phyloP scores from a whole-genome alignment of 2,113 vertebrate genomes.

The pig (Sus scrofa) region DNA sequence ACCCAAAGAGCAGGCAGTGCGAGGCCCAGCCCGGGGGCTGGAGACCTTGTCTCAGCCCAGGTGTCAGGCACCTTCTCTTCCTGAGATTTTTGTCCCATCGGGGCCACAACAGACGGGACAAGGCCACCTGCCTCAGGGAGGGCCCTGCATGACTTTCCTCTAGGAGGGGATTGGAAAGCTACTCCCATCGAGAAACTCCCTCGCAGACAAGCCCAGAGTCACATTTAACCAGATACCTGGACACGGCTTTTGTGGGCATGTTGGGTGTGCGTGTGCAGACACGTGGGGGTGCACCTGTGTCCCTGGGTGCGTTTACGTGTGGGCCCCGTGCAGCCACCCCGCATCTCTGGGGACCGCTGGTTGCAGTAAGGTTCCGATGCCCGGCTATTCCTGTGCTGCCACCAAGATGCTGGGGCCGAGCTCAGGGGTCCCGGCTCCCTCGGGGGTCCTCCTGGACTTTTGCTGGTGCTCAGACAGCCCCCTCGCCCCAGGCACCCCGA shows the following conservation, averaged over 20 bases:
- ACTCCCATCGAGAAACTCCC: too few relatives aligned
- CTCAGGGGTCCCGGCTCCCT: not conserved
- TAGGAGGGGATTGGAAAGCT: too few relatives aligned
- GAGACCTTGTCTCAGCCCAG: not conserved
- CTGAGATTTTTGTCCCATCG: not conserved
- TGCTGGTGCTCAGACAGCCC: not conserved
- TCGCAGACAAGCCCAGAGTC: not conserved
- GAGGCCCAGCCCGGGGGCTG: not conserved
- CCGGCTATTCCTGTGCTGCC: too few relatives aligned
- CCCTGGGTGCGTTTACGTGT: not conserved
- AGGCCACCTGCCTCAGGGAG: not conserved
- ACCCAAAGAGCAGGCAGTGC: rapidly evolving
- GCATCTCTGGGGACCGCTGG: not conserved
- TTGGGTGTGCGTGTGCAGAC: rapidly evolving
- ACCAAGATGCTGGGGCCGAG: too few relatives aligned
- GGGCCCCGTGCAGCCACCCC: not conserved
- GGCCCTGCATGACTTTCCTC: too few relatives aligned
- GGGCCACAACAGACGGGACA: rapidly evolving
- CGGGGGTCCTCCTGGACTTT: not conserved
- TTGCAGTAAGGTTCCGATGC: not conserved
- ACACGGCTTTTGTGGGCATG: not conserved
- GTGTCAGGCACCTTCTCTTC: too few relatives aligned
- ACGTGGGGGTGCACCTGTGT: rapidly evolving
- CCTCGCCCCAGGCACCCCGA: rapidly evolving
- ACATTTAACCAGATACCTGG: rapidly evolving